Conservation (phyloP, 2,113 vertebrate genomes). For the Chiloscyllium plagiosum region DNA sequence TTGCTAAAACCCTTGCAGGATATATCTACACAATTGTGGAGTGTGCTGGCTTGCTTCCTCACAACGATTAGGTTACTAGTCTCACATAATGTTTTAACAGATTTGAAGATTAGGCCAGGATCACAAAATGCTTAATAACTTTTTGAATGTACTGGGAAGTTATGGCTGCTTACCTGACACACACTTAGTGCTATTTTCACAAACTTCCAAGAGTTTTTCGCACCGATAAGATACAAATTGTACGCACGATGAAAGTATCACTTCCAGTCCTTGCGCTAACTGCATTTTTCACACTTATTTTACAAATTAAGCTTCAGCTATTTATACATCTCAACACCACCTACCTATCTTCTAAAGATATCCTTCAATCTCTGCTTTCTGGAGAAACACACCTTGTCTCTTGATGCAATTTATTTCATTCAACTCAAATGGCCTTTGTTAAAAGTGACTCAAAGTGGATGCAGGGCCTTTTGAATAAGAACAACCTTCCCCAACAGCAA, state of each 20-base stretch:
- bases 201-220: slow-evolving; percentile 3
- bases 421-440: neutral
- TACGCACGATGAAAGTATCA: neutral
- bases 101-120: slow-evolving; percentile 1
- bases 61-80: neutral
- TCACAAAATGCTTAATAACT: neutral
- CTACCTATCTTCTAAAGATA: neutral
- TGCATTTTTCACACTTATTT: neutral
- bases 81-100: neutral
- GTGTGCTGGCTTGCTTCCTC: neutral
- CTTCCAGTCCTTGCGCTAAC: neutral
- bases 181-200: neutral
- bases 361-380: neutral
- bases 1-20: neutral
- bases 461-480: neutral
- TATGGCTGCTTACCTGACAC: neutral
- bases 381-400: neutral
- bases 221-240: neutral
- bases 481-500: neutral
- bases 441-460: neutral
- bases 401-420: neutral
- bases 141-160: neutral
- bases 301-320: slow-evolving; percentile 14
- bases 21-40: neutral
- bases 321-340: neutral